phyloP scores from a whole-genome alignment of 2,113 vertebrate species.

The Neotoma lepida region DNA sequence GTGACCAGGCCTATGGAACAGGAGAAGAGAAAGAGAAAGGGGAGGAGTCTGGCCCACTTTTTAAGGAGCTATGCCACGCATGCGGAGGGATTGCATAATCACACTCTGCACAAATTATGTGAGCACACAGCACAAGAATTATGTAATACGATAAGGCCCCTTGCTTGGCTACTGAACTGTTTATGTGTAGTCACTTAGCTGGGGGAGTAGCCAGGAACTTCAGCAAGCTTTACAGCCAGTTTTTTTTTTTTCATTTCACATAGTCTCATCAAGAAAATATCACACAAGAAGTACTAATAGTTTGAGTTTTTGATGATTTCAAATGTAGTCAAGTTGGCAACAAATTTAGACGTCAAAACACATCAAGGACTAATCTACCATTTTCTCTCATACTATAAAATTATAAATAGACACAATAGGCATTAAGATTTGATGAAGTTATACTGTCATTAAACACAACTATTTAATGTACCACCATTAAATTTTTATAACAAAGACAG shows the following conservation, averaged over 20 bases:
- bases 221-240: not conserved
- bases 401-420: not conserved
- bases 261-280: not conserved
- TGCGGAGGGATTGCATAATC: no score
- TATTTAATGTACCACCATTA: not conserved
- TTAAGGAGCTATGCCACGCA: no score
- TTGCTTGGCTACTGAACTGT: no score
- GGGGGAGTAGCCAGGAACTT: no score
- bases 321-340: not conserved
- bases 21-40: no score
- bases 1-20: no score
- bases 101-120: no score
- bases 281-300: not conserved
- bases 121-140: no score
- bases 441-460: not conserved
- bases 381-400: not conserved
- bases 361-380: not conserved
- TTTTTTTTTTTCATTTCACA: not conserved
- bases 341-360: not conserved
- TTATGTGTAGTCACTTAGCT: no score
- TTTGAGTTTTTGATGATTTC: not conserved
- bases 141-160: no score
- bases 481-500: not conserved
- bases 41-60: no score
- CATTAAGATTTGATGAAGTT: not conserved